Conservation (phyloP, 2,113 vertebrate species). For the Paramisgurnus dabryanus region DNA sequence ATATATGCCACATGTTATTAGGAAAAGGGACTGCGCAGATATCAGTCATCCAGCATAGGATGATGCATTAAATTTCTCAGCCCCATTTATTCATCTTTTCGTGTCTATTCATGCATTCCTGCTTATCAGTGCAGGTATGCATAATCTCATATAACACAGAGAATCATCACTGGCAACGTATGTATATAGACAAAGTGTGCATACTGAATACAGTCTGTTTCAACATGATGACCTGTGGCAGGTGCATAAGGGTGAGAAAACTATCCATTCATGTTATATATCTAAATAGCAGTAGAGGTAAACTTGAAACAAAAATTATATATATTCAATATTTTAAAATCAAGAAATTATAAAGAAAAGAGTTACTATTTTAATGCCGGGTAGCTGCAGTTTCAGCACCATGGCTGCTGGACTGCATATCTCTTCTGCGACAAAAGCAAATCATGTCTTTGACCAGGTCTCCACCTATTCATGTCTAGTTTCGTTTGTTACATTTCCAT, state of each 20-base stretch:
- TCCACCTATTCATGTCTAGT: slow-evolving; percentile 1
- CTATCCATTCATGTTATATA: neutral
- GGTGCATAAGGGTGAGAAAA: slow-evolving; percentile 7
- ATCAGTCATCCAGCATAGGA: slow-evolving; percentile 31
- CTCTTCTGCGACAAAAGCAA: slow-evolving; percentile 24
- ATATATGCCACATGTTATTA: slow-evolving; percentile 3
- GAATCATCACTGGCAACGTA: slow-evolving; percentile 9
- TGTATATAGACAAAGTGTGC: neutral
- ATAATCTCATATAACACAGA: neutral
- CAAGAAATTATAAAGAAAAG: neutral
- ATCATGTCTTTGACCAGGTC: neutral
- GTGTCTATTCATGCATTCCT: neutral
- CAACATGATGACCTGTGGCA: neutral
- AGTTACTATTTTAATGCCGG: neutral
- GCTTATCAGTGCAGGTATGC: slow-evolving; percentile 4
- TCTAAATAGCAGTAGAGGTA: neutral
- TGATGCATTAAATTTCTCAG: slow-evolving; percentile 11
- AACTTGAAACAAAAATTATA: neutral
- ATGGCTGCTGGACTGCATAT: slow-evolving; percentile 51
- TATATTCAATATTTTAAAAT: neutral
- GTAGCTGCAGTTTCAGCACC: slow-evolving; percentile 54
- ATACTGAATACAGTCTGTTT: neutral
- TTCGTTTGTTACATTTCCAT: neutral
- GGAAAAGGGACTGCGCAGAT: slow-evolving; percentile 26
- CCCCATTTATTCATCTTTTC: neutral